Base-by-base conservation (phyloP, 2,888 invertebrate genomes). In the Tenthredo notha region DNA sequence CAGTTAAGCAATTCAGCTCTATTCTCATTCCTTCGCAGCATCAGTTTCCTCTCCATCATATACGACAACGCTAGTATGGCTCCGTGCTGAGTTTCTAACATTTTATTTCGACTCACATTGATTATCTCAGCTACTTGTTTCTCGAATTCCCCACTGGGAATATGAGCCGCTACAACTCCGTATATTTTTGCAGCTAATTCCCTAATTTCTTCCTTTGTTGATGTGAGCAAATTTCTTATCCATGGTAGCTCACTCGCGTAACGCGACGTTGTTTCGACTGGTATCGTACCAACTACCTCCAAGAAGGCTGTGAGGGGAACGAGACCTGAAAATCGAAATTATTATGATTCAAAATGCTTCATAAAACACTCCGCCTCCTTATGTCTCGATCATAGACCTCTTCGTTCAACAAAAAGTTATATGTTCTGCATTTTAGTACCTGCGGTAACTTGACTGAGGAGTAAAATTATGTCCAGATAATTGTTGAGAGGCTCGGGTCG, bases 201-300 rank as follows among this genome's bases (percentile, higher is more conserved):
- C 75, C 98, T 94, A 86, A 97, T 95, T 29, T 96, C 97, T 92
- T 97, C 97, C 88, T 97, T 97, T 9, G 96, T 96, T 75, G 96
- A 96, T 21, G 95, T 95, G 83, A 97, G 94, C 1, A 96, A 93
- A 85, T 95, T 95, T 89, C 95, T 94, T 1, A 97, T 92, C 95
- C 97, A 97, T 6, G 95, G 94, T 18, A 96, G 90, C 25, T 97
- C 95, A 50, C 94, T 95, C 2, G 95, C 93, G 91, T 97, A 96
- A 87, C 95, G 95, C 50, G 95, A 91, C 0, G 96, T 95, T 90
- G 98, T 95, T 85, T 95, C 94, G 33, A 96, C 95, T 0, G 98
- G 97, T 12, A 97, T 95, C 86, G 97, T 97, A 65, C 98, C 98
- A n/a, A 98, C 94, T 33, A 98, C 94, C 93, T 98, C 98, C 88